These are phyloP conservation scores for Podarcis siculus DNA, from an alignment of 2,797 vertebrate species.

Conservation along the genomic window DNA sequence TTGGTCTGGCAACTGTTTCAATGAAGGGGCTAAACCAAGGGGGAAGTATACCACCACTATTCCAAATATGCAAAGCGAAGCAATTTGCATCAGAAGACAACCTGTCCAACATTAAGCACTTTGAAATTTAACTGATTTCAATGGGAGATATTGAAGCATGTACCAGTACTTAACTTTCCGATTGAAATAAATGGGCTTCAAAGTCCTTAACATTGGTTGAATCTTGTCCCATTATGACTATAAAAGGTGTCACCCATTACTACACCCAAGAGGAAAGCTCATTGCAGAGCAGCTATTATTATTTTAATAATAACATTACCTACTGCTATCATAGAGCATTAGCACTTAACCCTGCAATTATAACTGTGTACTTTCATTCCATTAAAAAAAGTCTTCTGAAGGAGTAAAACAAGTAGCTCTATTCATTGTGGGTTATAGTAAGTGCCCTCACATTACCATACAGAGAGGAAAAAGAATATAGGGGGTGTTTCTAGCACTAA, in stretches of 20 bases:
- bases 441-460: slow-evolving; percentile 12
- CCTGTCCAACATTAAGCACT: neutral
- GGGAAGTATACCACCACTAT: neutral
- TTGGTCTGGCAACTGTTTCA: neutral
- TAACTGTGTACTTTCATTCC: slow-evolving; percentile 1
- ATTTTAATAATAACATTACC: neutral
- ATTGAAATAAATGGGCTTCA: neutral
- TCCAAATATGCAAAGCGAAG: neutral
- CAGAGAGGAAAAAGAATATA: neutral
- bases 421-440: slow-evolving; percentile 36
- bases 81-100: neutral
- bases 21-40: neutral
- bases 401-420: neutral
- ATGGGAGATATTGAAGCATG: neutral
- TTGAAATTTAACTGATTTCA: neutral
- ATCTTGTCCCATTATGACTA: neutral
- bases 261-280: neutral
- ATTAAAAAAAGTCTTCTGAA: neutral
- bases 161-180: neutral
- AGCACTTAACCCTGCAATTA: slow-evolving; percentile 15
- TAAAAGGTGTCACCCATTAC: neutral
- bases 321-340: neutral
- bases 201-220: neutral
- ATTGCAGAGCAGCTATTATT: neutral
- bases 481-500: neutral